A percentile compares a stretch with the other conserved stretches of the same genome.
These are phyloP conservation scores for Amblyornis subalaris DNA, from an alignment of 2,113 vertebrate genomes.

Conservation along the genomic window DNA sequence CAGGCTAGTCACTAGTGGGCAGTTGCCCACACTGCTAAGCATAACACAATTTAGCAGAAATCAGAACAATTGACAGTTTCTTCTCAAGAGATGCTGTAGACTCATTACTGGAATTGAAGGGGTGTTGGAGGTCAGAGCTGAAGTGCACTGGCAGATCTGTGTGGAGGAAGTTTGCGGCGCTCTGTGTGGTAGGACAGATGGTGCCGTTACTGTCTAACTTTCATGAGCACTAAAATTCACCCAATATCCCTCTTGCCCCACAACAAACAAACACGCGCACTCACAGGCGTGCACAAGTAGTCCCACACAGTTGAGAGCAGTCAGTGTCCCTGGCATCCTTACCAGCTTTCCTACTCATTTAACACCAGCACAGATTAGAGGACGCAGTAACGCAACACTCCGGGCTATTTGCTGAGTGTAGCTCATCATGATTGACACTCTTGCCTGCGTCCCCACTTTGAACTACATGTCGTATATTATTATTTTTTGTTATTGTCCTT, in stretches of 20 bases:
- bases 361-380: constrained; percentile 46
- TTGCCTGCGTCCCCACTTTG: constrained; percentile 36
- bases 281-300: not conserved
- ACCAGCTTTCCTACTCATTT: constrained; percentile 48
- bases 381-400: constrained; percentile 33
- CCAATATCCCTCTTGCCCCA: constrained; percentile 29
- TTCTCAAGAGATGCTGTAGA: constrained; percentile 51
- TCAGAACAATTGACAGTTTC: constrained; percentile 60
- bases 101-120: constrained; percentile 63
- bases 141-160: constrained; percentile 54
- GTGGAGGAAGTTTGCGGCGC: constrained; percentile 26
- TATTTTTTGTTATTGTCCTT: constrained; percentile 69
- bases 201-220: constrained; percentile 40
- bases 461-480: constrained; percentile 45
- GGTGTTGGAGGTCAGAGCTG: constrained; percentile 65
- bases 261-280: not conserved
- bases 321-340: constrained; percentile 15
- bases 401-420: constrained; percentile 57
- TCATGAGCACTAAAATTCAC: constrained; percentile 37
- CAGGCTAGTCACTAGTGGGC: not conserved
- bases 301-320: constrained; percentile 50
- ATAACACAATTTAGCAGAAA: constrained; percentile 40
- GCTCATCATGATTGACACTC: constrained; percentile 56
- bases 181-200: constrained; percentile 61
- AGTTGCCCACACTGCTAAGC: constrained; percentile 19